Evolutionary conservation across 2,113 vertebrate species (phyloP), one percentile per base, ranked within the genome.

Genomic region (Oreochromis aureus): DNA sequence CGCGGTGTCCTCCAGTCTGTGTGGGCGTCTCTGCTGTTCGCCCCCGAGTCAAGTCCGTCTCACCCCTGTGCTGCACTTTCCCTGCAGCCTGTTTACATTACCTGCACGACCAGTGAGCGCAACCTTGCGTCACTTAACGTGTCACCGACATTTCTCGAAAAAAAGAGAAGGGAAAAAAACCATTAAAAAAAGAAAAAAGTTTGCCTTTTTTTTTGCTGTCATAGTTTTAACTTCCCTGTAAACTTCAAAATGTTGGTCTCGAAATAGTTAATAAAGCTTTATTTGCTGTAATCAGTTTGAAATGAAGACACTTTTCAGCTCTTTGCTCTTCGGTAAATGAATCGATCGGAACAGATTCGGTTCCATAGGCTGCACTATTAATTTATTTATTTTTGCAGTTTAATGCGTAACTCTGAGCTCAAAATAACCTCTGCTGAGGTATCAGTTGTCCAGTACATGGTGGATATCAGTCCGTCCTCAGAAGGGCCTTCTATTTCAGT

Each of bases 21-120:
- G 87, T 86, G 93, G 90, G 93, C 91, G 94, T 91, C 86, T 85
- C 82, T 87, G 79, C 82, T 48, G 84, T 44, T 44, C 5, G 69
- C 54, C 55, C 36, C 54, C 58, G 61, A 84, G 15, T 76, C 88
- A 81, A 61, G 73, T 19, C 41, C 0, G 71, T 76, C 71, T 78
- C 81, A 53, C 2, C 53, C 58, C 51, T 32, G 73, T 2, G 24
- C 48, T n/a, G 63, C 78, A 12, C 85, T 16, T 18, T 44, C 46
- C 48, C 34, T n/a, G 36, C 39, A 15, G 56, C 39, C 11, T 69
- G 80, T 85, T 86, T 56, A 90, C 69, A 34, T 41, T 2, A 30
- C 22, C 12, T 16, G 5, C 9, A 2, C 4, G 2, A 55, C 3
- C 24, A 36, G 11, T 22, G 6, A 71, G 19, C 22, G 3, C 85